These are phyloP conservation scores for Decapterus maruadsi DNA, from an alignment of 2,797 vertebrate genomes.

Conservation along the genomic window DNA sequence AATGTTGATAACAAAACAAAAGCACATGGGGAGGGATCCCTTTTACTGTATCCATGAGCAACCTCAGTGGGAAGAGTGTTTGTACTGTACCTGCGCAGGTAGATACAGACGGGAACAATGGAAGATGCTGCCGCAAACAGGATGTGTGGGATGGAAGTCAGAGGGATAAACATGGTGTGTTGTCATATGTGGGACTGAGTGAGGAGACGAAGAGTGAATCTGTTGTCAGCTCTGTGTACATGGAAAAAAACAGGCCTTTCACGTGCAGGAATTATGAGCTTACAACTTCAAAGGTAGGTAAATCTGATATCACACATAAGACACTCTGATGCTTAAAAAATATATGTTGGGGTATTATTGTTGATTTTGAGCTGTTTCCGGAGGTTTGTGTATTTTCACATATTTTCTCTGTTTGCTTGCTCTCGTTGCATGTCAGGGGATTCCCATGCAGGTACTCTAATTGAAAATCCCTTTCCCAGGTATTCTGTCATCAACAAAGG, in stretches of 20 bases:
- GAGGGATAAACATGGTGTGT: constrained; percentile 74
- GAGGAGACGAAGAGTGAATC: constrained; percentile 38
- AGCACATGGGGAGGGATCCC: constrained; percentile 44
- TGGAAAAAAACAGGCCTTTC: constrained; percentile 60
- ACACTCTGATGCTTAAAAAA: constrained; percentile 57
- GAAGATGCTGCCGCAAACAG: constrained; percentile 76
- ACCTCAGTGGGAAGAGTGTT: constrained; percentile 49
- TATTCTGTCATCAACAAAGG: constrained; percentile 74
- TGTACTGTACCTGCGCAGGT: constrained; percentile 73
- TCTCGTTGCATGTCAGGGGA: constrained; percentile 71
- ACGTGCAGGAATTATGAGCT: constrained; percentile 69
- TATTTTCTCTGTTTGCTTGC: constrained; percentile 52
- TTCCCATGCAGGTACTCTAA: constrained; percentile 80
- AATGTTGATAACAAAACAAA: constrained; percentile 74
- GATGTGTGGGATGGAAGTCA: constrained; percentile 71
- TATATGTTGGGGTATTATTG: constrained; percentile 50
- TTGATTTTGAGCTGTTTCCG: constrained; percentile 57
- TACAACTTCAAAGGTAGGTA: constrained; percentile 69
- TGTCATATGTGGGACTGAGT: constrained; percentile 81
- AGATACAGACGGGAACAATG: constrained; percentile 65
- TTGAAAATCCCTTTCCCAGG: constrained; percentile 71
- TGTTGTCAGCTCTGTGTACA: constrained; percentile 56
- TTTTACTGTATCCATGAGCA: constrained; percentile 37
- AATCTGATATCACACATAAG: constrained; percentile 79
- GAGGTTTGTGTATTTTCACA: constrained; percentile 52